These are phyloP conservation scores for Agrotis exclamationis DNA, from an alignment of 2,888 invertebrate genomes.

Conservation along the genomic window DNA sequence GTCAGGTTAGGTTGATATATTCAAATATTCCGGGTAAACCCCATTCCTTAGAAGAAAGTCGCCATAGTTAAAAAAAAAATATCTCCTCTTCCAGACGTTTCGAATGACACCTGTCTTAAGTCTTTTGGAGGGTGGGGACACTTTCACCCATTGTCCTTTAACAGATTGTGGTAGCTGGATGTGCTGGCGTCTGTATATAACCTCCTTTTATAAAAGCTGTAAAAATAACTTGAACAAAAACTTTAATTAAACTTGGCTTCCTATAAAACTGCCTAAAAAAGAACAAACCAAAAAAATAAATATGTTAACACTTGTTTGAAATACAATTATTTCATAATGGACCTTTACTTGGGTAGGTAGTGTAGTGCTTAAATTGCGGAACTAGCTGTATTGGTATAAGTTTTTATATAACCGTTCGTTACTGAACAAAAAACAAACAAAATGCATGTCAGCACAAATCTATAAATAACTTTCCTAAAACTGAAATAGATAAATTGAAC, in stretches of 20 bases:
- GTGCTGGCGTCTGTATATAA: too few species aligned
- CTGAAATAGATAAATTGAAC: not conserved
- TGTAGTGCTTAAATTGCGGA: conserved; percentile 25
- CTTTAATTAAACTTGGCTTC: conserved; percentile 24
- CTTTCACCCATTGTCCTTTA: too few species aligned
- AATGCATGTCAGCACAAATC: too few species aligned
- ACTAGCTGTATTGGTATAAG: conserved; percentile 2
- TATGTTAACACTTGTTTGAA: conserved; percentile 2
- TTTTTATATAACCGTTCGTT: conserved; percentile 14
- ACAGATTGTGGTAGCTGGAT: too few species aligned
- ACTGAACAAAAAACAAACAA: conserved; percentile 7
- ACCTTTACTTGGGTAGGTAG: conserved; percentile 3
- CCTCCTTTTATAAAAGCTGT: too few species aligned
- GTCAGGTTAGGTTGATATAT: too few species aligned
- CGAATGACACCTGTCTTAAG: too few species aligned
- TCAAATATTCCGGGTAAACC: too few species aligned
- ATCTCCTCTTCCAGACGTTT: too few species aligned
- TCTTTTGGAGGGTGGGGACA: too few species aligned
- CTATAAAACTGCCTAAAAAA: conserved; percentile 19
- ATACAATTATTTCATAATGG: conserved; percentile 15
- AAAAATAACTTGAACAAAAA: not conserved
- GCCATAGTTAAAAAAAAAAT: too few species aligned
- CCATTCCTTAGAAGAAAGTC: too few species aligned
- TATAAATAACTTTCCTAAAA: not conserved
- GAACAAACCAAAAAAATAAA: not conserved